These are phyloP conservation scores for Scarus forsteni DNA, from an alignment of 2,797 vertebrate species.

Conservation along the genomic window DNA sequence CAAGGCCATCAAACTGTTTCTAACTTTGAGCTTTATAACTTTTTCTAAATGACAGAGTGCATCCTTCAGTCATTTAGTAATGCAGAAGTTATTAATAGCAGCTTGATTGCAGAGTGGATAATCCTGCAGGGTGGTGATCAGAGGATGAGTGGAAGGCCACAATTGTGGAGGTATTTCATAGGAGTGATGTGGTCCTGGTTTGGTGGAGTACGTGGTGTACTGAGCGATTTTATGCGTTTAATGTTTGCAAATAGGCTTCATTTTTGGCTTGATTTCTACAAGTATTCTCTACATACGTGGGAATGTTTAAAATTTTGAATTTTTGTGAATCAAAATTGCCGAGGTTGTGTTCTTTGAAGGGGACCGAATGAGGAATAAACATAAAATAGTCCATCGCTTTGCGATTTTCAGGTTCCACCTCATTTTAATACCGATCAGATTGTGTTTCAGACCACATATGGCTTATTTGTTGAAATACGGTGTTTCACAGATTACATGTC, in stretches of 20 bases:
- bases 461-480: neutral
- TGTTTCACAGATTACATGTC: neutral
- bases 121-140: constrained; percentile 40
- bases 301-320: neutral
- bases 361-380: neutral
- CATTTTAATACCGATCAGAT: neutral
- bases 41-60: constrained; percentile 4
- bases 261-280: neutral
- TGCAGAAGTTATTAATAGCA: constrained; percentile 31
- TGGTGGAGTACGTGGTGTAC: constrained; percentile 47
- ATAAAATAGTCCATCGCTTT: neutral
- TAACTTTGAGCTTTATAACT: constrained; percentile 21
- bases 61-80: constrained; percentile 28
- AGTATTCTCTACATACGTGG: constrained; percentile 6
- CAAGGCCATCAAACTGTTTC: constrained; percentile 1
- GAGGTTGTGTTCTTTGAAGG: constrained; percentile 1
- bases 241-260: constrained; percentile 2
- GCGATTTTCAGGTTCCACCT: neutral
- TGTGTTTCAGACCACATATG: neutral
- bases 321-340: constrained; percentile 11
- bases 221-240: constrained; percentile 24
- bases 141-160: constrained; percentile 54
- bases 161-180: constrained; percentile 65
- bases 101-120: constrained; percentile 49
- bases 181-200: constrained; percentile 58